A percentile compares a stretch with the other conserved stretches of the same genome.
These are phyloP conservation scores for Dinocampus coccinellae DNA, from an alignment of 2,888 invertebrate species.

Conservation along the genomic window DNA sequence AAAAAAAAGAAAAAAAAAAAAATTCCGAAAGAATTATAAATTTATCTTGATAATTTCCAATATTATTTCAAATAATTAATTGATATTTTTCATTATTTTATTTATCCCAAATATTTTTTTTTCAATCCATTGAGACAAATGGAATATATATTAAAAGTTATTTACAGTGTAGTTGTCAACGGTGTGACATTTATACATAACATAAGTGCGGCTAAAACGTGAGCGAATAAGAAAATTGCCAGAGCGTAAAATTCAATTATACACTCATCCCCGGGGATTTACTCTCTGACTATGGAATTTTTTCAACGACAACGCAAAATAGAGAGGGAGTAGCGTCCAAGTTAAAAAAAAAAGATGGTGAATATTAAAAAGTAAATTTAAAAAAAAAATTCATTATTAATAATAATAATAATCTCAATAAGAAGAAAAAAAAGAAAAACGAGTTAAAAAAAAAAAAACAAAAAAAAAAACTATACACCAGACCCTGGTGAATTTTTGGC, in stretches of 20 bases:
- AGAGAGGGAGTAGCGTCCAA: not conserved
- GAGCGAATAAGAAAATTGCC: conserved; percentile 24
- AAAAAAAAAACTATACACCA: not conserved
- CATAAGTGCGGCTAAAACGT: not conserved
- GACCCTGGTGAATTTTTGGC: not conserved
- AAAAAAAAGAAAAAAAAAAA: too few relatives aligned
- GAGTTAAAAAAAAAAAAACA: not conserved
- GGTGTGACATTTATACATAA: not conserved
- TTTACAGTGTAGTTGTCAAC: not conserved
- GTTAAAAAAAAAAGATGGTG: not conserved
- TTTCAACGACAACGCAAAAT: not conserved
- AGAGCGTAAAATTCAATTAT: conserved; percentile 43
- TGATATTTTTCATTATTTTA: too few relatives aligned
- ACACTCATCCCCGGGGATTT: conserved; percentile 26
- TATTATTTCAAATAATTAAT: too few relatives aligned
- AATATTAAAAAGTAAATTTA: not conserved
- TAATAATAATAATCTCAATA: too few relatives aligned
- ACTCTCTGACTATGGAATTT: not conserved
- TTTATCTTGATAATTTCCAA: too few relatives aligned
- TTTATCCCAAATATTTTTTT: too few relatives aligned
- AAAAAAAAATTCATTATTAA: not conserved
- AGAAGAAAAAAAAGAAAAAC: too few relatives aligned
- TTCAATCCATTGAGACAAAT: not conserved
- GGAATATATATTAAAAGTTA: too few relatives aligned
- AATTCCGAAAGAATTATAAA: too few relatives aligned